phyloP scores from a whole-genome alignment of 2,888 invertebrate genomes.

The Cabera pusaria region DNA sequence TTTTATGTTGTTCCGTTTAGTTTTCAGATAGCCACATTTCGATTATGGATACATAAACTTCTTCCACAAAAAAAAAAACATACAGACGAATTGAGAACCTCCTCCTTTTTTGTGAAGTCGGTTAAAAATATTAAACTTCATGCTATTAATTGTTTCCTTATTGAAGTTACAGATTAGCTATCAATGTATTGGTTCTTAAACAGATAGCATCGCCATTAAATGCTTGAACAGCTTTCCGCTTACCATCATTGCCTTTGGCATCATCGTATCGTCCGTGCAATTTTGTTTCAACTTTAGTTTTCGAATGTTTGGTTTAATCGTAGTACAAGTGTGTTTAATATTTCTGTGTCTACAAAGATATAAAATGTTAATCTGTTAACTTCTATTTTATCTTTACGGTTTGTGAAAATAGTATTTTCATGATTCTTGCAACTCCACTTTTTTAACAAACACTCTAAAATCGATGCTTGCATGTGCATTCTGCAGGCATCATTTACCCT shows the following conservation, averaged over 20 bases:
- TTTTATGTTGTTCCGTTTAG: too few species aligned
- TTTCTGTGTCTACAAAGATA: slow-evolving; percentile 6
- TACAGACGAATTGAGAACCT: too few species aligned
- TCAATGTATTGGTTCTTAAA: slow-evolving; percentile 3
- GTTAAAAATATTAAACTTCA: neutral
- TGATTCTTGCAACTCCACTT: too few species aligned
- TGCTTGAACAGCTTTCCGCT: slow-evolving; percentile 5
- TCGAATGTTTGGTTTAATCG: slow-evolving; percentile 10
- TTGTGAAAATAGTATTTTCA: too few species aligned
- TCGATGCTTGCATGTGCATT: neutral
- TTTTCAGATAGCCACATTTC: too few species aligned
- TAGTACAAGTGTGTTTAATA: slow-evolving; percentile 7
- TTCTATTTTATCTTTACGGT: slow-evolving; percentile 5
- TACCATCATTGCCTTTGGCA: too few species aligned
- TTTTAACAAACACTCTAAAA: too few species aligned
- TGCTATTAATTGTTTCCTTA: slow-evolving; percentile 6
- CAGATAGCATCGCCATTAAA: slow-evolving; percentile 8
- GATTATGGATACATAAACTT: neutral
- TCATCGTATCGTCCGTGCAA: slow-evolving; percentile 3
- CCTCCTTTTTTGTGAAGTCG: too few species aligned
- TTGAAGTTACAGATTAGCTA: neutral
- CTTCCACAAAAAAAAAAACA: too few species aligned
- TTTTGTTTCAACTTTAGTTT: slow-evolving; percentile 5
- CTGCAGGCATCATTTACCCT: neutral
- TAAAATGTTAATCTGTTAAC: slow-evolving; percentile 9